Evolutionary conservation across 2,113 vertebrate genomes (phyloP).

Genomic region (Nibea coibor): DNA sequence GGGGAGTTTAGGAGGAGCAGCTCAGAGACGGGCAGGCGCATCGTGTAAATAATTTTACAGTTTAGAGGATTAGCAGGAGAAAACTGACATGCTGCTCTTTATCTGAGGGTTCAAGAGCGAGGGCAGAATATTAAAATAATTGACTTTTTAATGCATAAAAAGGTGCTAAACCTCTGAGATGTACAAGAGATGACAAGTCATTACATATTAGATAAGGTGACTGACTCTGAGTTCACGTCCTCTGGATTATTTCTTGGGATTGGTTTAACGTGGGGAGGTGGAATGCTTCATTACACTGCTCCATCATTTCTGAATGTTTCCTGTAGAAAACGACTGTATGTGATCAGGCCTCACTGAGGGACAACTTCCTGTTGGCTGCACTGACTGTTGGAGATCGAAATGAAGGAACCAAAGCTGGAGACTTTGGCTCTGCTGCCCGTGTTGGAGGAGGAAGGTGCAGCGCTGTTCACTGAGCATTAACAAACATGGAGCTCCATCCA

Average conservation of each 20-base stretch:
- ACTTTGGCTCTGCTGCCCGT: no score
- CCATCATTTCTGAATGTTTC: no score
- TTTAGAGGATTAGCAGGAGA: neutral
- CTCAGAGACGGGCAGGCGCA: neutral
- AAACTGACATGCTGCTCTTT: neutral
- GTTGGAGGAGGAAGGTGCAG: no score
- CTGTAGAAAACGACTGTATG: no score
- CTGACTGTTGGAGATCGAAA: no score
- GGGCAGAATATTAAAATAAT: neutral
- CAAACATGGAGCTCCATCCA: no score
- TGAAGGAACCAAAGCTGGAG: no score
- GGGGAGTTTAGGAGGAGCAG: neutral
- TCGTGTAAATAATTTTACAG: neutral
- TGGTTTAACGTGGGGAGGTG: no score
- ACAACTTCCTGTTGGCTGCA: no score
- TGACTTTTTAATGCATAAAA: neutral
- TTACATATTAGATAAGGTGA: neutral
- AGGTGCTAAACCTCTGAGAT: neutral
- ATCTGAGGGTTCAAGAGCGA: neutral
- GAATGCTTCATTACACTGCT: no score
- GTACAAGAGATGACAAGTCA: neutral
- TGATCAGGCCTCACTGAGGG: no score
- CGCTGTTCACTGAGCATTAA: no score
- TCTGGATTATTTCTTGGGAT: neutral
- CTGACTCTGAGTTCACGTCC: neutral